A percentile compares a stretch with the other conserved stretches of the same genome.
Conservation (phyloP, 2,113 vertebrate species). For the human region GRCh38 chr21:41441501-41442000, state of each 20-base stretch:
- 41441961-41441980: accelerated
- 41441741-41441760: slow-evolving; percentile 89
- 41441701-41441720: slow-evolving; percentile 83
- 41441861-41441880: slow-evolving; percentile 84
- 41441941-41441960: accelerated
- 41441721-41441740: slow-evolving; percentile 94
- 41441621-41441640: neutral
- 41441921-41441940: accelerated
- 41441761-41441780: slow-evolving; percentile 82
- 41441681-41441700: accelerated
- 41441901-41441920: slow-evolving; percentile 86
- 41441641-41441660: accelerated
- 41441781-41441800: slow-evolving; percentile 87
- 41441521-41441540: accelerated
- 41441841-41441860: slow-evolving; percentile 83
- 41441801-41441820: slow-evolving; percentile 95
- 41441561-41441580: accelerated
- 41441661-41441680: accelerated
- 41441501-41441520: accelerated
- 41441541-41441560: no score
- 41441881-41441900: slow-evolving; percentile 87
- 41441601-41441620: no score
- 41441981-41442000: accelerated
- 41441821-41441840: slow-evolving; percentile 90
- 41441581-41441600: accelerated